Evolutionary conservation across 1,140 invertebrate species (phyloP).

Genomic region (Linepithema humile): DNA sequence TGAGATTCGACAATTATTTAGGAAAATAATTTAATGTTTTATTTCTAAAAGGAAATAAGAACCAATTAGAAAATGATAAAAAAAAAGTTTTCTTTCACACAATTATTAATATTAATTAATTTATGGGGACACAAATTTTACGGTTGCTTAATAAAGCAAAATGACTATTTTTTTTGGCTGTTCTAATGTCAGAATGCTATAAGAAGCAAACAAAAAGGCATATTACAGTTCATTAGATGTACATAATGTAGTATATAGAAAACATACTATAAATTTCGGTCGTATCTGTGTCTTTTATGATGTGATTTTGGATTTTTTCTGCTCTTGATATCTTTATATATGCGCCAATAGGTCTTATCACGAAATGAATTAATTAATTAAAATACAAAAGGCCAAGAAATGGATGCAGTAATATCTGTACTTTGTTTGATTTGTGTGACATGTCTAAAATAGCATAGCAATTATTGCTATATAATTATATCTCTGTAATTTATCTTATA

Average conservation of each 20-base stretch:
- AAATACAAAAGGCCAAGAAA: constrained; percentile 45
- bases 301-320: neutral
- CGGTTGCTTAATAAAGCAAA: neutral
- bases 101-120: constrained; percentile 11
- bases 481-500: constrained; percentile 8
- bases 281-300: neutral
- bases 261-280: constrained; percentile 64
- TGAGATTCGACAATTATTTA: constrained; percentile 13
- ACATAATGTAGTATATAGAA: constrained; percentile 82
- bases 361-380: constrained; percentile 35
- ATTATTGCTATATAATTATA: constrained; percentile 31
- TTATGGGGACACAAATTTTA: neutral
- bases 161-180: neutral
- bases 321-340: constrained; percentile 31
- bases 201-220: constrained; percentile 58
- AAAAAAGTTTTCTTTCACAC: neutral
- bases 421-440: constrained; percentile 35
- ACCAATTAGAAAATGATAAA: neutral
- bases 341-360: constrained; percentile 49
- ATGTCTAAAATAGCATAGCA: constrained; percentile 10
- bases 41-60: neutral
- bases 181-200: constrained; percentile 20
- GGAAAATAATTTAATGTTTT: neutral
- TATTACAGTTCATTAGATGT: constrained; percentile 77
- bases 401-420: constrained; percentile 41